Evolutionary conservation across 2,797 vertebrate genomes (phyloP).

Genomic region (Gephyroberyx darwinii): DNA sequence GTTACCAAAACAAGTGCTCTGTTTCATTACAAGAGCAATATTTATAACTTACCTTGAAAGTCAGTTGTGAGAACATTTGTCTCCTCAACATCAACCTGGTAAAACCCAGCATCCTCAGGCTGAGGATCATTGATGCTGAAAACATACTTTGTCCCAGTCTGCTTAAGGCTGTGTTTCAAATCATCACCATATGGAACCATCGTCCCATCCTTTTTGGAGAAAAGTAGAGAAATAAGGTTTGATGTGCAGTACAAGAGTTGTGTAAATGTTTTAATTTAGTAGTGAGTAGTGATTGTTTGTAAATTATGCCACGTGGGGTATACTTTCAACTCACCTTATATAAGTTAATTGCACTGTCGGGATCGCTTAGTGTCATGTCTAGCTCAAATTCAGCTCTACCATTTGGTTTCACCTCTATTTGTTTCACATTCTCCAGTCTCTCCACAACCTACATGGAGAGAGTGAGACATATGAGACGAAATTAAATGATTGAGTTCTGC

Average conservation of each 20-base stretch:
- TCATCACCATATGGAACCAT: slow-evolving; percentile 67
- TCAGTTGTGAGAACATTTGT: slow-evolving; percentile 86
- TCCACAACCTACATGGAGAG: slow-evolving; percentile 78
- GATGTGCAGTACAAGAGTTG: not conserved
- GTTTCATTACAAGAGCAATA: not conserved
- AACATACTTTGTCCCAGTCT: slow-evolving; percentile 78
- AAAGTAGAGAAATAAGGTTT: not conserved
- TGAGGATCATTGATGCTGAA: slow-evolving; percentile 85
- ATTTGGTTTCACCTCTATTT: slow-evolving; percentile 83
- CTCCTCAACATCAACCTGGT: slow-evolving; percentile 89
- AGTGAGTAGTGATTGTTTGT: not conserved
- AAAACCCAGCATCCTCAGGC: slow-evolving; percentile 89
- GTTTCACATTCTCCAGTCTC: slow-evolving; percentile 80
- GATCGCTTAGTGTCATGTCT: slow-evolving; percentile 84
- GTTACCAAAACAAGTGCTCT: not conserved
- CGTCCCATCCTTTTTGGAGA: slow-evolving; percentile 71
- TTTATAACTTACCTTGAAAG: slow-evolving; percentile 75
- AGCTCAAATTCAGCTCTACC: slow-evolving; percentile 85
- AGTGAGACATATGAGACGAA: not conserved
- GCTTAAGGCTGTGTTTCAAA: slow-evolving; percentile 81
- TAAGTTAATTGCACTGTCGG: slow-evolving; percentile 82
- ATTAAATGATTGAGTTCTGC: not conserved
- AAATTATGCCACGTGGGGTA: not conserved
- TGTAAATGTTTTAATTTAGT: not conserved
- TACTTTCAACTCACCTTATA: slow-evolving; percentile 84